These are phyloP conservation scores for Myathropa florea DNA, from an alignment of 2,888 invertebrate species.

Conservation along the genomic window DNA sequence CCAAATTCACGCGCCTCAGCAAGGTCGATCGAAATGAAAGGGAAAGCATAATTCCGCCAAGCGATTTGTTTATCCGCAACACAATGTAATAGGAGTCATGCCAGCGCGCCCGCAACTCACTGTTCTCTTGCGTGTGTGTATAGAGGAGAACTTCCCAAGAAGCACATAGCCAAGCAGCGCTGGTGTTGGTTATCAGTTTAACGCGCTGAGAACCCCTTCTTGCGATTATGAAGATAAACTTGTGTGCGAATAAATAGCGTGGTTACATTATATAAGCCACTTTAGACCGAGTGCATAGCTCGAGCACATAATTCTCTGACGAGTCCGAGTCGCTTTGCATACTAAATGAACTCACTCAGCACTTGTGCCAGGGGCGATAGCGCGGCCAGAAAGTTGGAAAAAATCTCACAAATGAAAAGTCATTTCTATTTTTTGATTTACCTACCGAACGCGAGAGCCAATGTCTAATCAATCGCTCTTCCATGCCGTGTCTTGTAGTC, in stretches of 20 bases:
- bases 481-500: neutral
- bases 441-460: neutral
- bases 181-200: conserved; percentile 51
- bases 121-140: conserved; percentile 4
- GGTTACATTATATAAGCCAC: conserved; percentile 43
- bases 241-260: neutral
- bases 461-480: conserved; percentile 5
- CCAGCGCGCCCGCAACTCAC: neutral
- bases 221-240: conserved; percentile 18
- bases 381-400: conserved; percentile 1
- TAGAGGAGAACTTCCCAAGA: neutral
- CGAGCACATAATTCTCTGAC: neutral
- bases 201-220: conserved; percentile 1
- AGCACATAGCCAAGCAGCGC: conserved; percentile 1
- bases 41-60: neutral
- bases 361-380: neutral
- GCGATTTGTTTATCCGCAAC: neutral
- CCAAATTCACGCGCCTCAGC: neutral
- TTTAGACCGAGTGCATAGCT: neutral
- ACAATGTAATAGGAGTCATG: neutral
- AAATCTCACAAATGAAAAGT: conserved; percentile 56
- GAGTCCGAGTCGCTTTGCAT: conserved; percentile 9
- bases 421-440: conserved; percentile 60
- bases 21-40: conserved; percentile 28
- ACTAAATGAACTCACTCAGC: conserved; percentile 6